phyloP scores from a whole-genome alignment of 2,797 vertebrate genomes.

The Pseudocheirus occidentalis region DNA sequence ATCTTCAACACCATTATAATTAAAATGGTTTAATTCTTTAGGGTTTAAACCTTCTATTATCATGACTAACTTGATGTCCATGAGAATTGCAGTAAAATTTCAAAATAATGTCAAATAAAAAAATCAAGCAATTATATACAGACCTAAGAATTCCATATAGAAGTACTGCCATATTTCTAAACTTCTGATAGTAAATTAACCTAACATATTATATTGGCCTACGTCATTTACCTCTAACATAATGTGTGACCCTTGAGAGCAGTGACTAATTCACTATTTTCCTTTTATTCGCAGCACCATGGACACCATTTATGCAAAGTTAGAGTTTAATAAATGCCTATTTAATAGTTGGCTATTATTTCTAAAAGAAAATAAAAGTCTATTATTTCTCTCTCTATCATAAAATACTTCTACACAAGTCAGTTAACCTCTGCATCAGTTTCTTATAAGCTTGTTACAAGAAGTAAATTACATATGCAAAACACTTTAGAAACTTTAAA shows the following conservation, averaged over 20 bases:
- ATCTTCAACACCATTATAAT: not conserved
- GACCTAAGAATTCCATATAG: not conserved
- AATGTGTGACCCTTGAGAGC: not conserved
- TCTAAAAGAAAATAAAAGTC: not conserved
- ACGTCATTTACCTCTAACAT: not conserved
- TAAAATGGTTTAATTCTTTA: not conserved
- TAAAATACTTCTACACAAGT: not conserved
- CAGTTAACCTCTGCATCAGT: not conserved
- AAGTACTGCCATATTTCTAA: not conserved
- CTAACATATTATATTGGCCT: not conserved
- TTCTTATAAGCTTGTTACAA: not conserved
- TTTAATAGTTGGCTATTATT: not conserved
- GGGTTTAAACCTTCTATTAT: not conserved
- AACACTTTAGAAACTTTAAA: not conserved
- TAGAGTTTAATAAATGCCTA: not conserved
- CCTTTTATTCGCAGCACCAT: not conserved
- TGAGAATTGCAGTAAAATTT: not conserved
- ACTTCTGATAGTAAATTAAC: not conserved
- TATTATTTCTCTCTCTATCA: not conserved
- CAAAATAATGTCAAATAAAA: not conserved
- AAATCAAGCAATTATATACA: not conserved
- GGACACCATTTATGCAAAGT: not conserved
- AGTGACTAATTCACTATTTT: not conserved
- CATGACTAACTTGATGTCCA: not conserved
- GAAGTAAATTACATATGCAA: not conserved